Base-by-base conservation (phyloP, 2,113 vertebrate genomes). In the Scolopax mira region DNA sequence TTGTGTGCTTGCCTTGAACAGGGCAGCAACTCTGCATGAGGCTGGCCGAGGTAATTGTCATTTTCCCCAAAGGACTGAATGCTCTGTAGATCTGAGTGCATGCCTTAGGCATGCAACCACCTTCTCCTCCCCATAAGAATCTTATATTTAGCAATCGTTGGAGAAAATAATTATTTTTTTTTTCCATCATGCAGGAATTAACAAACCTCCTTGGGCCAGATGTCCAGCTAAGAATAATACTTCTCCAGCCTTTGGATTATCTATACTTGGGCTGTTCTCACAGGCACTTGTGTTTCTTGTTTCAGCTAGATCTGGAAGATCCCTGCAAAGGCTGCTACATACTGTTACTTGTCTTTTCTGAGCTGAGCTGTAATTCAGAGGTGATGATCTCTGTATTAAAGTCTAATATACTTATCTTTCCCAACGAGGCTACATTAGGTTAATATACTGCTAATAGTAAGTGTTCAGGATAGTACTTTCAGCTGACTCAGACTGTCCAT, bases 281-380 rank as follows among this genome's bases (percentile, higher is more conserved):
- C 6, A 41, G 49, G 19, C 23, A 46, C 3, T 60, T 22, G 3
- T 64, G 65, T 72, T 85, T 94, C 27, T 79, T 46, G 12, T 16
- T 74, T 58, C 31, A 62, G 25, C 17, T 31, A 30, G n/a, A 58
- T 84, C 55, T 70, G 72, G 33, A 78, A 88, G 64, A 66, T 35
- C n/a, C 4, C 58, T 54, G 31, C 1, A 5, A 72, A 65, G 22
- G 8, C 17, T 37, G 13, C 19, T 2, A 3, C 1, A 3, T 37
- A 44, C 21, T 55, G 28, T 37, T 65, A 27, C 58, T 79, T 82
- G 44, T 24, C 25, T 88, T 49, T 85, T 62, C 54, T 72, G 41
- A 86, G 24, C 49, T 79, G 41, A 46, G 33, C 18, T 35, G 35
- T 57, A 80, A 73, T 62, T 91, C 58, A 64, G 54, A 82, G 37